Percentiles rank a stretch among this genome's conserved stretches.
Conservation (phyloP, 1,140 invertebrate species). For the Sinella curviseta region DNA sequence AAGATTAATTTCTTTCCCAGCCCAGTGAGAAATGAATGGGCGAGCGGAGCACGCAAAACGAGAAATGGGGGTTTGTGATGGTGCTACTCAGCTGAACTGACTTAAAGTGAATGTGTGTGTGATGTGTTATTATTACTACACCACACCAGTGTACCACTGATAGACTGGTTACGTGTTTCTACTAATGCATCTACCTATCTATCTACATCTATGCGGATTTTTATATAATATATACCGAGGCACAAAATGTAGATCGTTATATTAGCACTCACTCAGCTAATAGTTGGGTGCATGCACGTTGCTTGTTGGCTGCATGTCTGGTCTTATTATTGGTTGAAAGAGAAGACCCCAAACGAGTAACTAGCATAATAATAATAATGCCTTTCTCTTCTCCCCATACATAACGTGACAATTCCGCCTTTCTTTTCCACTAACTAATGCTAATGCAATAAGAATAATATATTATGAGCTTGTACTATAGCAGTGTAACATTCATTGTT, state of each 20-base stretch:
- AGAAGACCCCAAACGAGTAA: background rate
- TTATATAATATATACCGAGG: no score
- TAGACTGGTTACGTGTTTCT: background rate
- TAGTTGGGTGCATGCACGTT: no score
- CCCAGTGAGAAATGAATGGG: slow-evolving; percentile 7
- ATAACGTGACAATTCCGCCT: background rate
- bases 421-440: background rate
- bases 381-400: no score
- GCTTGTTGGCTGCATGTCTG: background rate
- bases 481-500: no score
- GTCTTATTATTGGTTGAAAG: background rate
- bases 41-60: background rate
- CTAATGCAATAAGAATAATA: background rate
- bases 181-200: background rate
- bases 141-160: no score
- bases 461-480: background rate
- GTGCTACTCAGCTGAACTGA: no score
- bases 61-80: slow-evolving; percentile 1
- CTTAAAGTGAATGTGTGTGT: no score
- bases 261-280: background rate
- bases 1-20: slow-evolving; percentile 18
- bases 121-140: no score
- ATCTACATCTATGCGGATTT: background rate
- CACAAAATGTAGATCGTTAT: no score
- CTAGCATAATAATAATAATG: background rate